These are phyloP conservation scores for Rhynchomys soricoides DNA, from an alignment of 2,113 vertebrate species.

Conservation along the genomic window DNA sequence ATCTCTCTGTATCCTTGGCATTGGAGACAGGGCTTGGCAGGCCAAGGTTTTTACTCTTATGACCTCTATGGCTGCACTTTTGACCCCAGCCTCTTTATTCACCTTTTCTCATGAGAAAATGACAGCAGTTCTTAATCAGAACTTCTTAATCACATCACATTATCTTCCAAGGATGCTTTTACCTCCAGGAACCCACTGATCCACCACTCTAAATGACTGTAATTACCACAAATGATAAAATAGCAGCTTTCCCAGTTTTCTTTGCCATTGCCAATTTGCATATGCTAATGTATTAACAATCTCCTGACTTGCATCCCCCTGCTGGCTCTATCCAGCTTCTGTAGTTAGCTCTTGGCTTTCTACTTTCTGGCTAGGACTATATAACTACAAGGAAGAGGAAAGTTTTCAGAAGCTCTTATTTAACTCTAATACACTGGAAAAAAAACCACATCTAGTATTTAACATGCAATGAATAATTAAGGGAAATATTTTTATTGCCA, in stretches of 20 bases:
- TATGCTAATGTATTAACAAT: constrained; percentile 70
- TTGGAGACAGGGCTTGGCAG: not conserved
- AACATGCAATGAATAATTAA: not conserved
- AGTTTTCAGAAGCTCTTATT: constrained; percentile 6
- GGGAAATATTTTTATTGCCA: not conserved
- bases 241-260: constrained; percentile 80
- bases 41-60: fast-evolving
- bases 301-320: constrained; percentile 8
- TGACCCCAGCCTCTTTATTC: constrained; percentile 63
- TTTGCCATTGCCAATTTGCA: constrained; percentile 77
- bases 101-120: constrained; percentile 61
- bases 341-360: not conserved
- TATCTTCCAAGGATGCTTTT: constrained; percentile 75
- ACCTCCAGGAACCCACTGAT: constrained; percentile 81
- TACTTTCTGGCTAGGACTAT: not conserved
- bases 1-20: not conserved
- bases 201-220: constrained; percentile 79
- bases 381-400: not conserved
- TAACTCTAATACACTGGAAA: not conserved
- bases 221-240: constrained; percentile 84
- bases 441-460: not conserved
- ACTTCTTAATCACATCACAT: constrained; percentile 72
- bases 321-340: not conserved
- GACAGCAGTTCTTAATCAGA: constrained; percentile 73
- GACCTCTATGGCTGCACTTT: constrained; percentile 37